Percentiles rank a stretch among this genome's conserved stretches.
Conservation (phyloP, 2,113 vertebrate genomes). For the Bostrychus sinensis region DNA sequence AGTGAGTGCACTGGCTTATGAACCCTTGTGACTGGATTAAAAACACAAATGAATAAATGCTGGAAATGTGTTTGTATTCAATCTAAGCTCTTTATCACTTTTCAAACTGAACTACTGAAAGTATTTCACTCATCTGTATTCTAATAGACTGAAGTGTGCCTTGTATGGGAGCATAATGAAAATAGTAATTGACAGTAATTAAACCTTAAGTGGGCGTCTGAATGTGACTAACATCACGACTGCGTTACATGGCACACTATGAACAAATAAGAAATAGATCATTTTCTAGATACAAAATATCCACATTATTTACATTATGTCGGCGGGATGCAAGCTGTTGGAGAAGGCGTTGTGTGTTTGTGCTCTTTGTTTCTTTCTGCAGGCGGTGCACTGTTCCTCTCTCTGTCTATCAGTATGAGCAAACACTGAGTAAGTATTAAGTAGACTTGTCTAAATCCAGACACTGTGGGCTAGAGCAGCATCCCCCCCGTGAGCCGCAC, state of each 20-base stretch:
- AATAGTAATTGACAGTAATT: background rate
- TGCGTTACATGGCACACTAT: background rate
- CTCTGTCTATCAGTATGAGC: conserved; percentile 37
- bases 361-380: conserved; percentile 9
- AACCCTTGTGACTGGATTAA: too few relatives aligned
- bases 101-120: too few relatives aligned
- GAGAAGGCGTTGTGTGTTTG: conserved; percentile 5
- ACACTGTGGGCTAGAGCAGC: conserved; percentile 28
- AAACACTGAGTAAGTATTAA: conserved; percentile 49
- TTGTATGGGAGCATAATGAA: background rate
- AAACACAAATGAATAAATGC: too few relatives aligned
- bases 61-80: too few relatives aligned
- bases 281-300: conserved; percentile 13
- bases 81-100: too few relatives aligned
- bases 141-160: background rate
- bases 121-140: too few relatives aligned
- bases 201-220: conserved; percentile 1
- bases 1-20: too few relatives aligned
- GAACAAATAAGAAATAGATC: background rate
- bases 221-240: background rate
- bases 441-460: conserved; percentile 48
- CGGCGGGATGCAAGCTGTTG: conserved; percentile 1
- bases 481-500: conserved; percentile 11
- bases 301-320: conserved; percentile 39
- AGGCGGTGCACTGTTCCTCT: background rate